These are phyloP conservation scores for Mobula birostris DNA, from an alignment of 2,113 vertebrate genomes.

Conservation along the genomic window DNA sequence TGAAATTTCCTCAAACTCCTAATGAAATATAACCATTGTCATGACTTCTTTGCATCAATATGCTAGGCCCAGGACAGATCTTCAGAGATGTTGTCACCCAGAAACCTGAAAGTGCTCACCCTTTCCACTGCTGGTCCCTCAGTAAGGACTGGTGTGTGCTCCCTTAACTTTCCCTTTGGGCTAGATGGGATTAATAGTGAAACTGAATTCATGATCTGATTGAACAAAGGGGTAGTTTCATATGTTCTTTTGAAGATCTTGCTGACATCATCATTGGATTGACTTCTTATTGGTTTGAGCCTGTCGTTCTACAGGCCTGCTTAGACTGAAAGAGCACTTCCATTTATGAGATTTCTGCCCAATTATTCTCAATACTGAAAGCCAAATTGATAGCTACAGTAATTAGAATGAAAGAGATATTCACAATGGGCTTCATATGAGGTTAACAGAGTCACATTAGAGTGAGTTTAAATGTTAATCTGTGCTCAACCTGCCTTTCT, in stretches of 20 bases:
- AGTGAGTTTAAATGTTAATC: neutral
- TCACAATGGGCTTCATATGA: neutral
- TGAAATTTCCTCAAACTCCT: too few species aligned
- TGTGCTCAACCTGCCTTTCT: neutral
- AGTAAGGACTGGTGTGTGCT: too few species aligned
- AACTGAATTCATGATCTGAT: too few species aligned
- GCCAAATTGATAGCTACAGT: neutral
- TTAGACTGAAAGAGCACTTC: neutral
- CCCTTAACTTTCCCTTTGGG: too few species aligned
- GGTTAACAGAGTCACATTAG: neutral
- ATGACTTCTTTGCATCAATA: too few species aligned
- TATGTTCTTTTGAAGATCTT: neutral
- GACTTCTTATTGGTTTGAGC: neutral
- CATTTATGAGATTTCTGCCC: neutral
- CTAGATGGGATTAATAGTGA: too few species aligned
- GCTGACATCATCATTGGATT: neutral
- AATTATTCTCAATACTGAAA: neutral
- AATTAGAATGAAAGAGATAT: neutral
- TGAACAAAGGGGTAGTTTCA: too few species aligned
- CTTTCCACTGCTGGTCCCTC: too few species aligned
- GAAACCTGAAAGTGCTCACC: too few species aligned
- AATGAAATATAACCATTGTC: too few species aligned
- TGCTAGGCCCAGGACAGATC: too few species aligned
- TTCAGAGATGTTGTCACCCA: too few species aligned
- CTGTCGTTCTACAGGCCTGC: neutral